A percentile compares a stretch with the other conserved stretches of the same genome.
Evolutionary conservation across 2,888 invertebrate species (phyloP).

Genomic region (Coelopa pilipes): DNA sequence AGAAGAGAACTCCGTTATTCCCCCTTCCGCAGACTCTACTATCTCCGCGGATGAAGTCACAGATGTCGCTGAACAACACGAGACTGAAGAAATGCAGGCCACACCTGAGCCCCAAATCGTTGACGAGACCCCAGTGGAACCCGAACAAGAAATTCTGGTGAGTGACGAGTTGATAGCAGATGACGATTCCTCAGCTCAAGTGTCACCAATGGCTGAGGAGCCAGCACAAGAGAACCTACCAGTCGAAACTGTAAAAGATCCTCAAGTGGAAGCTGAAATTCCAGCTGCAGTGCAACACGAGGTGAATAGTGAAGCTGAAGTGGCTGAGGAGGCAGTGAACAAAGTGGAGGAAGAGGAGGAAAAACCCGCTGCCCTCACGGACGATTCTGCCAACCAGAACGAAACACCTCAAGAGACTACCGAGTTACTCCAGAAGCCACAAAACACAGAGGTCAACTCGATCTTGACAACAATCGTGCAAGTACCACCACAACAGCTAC

Average conservation of each 20-base stretch:
- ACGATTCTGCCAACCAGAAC: background rate
- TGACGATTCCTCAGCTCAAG: background rate
- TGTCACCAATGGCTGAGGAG: background rate
- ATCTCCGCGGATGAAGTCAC: background rate
- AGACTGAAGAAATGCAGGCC: background rate
- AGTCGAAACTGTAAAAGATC: background rate
- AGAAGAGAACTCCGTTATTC: background rate
- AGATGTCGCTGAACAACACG: background rate
- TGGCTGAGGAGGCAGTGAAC: background rate
- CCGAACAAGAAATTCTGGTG: background rate
- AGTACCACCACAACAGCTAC: conserved; percentile 38
- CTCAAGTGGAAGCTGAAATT: background rate
- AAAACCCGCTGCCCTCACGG: background rate
- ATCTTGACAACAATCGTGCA: conserved; percentile 58
- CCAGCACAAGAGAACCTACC: background rate
- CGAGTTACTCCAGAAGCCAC: conserved; percentile 16
- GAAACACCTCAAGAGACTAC: background rate
- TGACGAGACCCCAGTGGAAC: conserved; percentile 24
- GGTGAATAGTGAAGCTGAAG: background rate
- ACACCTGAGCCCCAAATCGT: background rate
- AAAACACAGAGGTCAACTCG: conserved; percentile 41
- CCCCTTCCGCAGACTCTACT: background rate
- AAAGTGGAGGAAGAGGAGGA: background rate
- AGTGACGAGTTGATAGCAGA: background rate
- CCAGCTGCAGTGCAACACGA: background rate